Base-by-base conservation (phyloP, 2,113 vertebrate genomes). In the Myrmecobius fasciatus region DNA sequence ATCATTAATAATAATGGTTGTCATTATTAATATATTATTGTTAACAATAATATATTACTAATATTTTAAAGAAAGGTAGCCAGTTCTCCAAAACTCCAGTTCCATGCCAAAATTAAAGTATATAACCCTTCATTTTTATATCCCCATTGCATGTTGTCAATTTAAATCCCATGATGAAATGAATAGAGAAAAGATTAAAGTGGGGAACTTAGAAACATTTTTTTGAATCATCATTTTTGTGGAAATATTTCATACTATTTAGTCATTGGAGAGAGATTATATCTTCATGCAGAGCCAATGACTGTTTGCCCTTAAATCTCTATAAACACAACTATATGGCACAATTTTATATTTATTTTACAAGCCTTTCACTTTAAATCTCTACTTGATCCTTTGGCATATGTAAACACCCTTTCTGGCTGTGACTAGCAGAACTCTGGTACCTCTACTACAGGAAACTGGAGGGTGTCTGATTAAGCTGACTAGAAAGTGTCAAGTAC, bases 401-500 rank as follows among this genome's bases (percentile, higher is more conserved):
- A 92, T 95, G 88, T 96, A 91, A 97, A 97, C 95, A 96, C 97
- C 98, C 51, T 97, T 56, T 92, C n/a, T 97, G 95, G 95, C 98
- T 96, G 95, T 96, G 49, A 94, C 89, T 83, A 95, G 97, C 96
- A 98, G 97, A 97, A 93, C 95, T 96, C 94, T 47, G 94, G 96
- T 98, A 97, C 94, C 96, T 95, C 91, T 96, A 97, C 96, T 97
- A 95, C 98, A 99, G 98, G 98, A 99, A 99, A 98, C 98, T 95
- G 95, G 91, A 96, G 96, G 97, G 98, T 98, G 98, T 99, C 98
- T 98, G 97, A 98, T 98, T 98, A 99, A 99, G 98, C 98, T 99
- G 97, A 99, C 99, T 97, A 98, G 99, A 98, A 97, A 99, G 99
- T 99, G 97, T 98, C 98, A 97, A 98, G 98, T 98, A 96, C 95